Conservation (phyloP, 2,888 invertebrate species). For the Acleris laterana region DNA sequence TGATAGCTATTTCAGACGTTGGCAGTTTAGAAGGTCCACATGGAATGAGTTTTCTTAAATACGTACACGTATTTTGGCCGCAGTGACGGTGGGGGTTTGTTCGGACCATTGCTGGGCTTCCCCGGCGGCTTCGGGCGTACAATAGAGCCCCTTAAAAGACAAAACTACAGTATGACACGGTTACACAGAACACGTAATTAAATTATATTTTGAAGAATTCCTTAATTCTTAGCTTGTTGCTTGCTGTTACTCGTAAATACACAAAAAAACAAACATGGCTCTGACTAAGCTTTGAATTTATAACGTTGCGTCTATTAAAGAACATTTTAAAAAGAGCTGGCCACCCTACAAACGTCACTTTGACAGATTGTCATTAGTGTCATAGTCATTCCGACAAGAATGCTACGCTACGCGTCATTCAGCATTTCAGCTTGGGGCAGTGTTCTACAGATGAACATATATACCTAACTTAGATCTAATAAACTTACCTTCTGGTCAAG, state of each 20-base stretch:
- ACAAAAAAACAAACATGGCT: too few species aligned
- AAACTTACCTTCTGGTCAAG: conserved; percentile 71
- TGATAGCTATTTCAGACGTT: too few species aligned
- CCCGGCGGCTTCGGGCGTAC: conserved; percentile 15
- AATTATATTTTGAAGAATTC: background rate
- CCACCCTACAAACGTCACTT: background rate
- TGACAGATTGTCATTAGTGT: too few species aligned
- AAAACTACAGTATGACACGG: conserved; percentile 16
- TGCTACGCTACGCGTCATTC: too few species aligned
- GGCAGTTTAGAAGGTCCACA: too few species aligned
- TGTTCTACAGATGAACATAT: too few species aligned
- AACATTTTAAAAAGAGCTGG: background rate
- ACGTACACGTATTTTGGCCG: conserved; percentile 28
- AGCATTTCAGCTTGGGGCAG: too few species aligned
- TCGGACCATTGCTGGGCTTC: conserved; percentile 16
- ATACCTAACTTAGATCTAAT: background rate
- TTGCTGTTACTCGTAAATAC: too few species aligned
- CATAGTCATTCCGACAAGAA: too few species aligned
- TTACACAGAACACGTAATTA: background rate
- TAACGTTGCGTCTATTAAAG: too few species aligned
- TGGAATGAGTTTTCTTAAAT: background rate
- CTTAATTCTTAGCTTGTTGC: too few species aligned
- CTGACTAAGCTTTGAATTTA: too few species aligned
- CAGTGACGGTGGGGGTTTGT: conserved; percentile 11
- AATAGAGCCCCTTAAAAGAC: conserved; percentile 17